Evolutionary conservation across 2,888 invertebrate species (phyloP).

Genomic region (Danaus chrysippus): DNA sequence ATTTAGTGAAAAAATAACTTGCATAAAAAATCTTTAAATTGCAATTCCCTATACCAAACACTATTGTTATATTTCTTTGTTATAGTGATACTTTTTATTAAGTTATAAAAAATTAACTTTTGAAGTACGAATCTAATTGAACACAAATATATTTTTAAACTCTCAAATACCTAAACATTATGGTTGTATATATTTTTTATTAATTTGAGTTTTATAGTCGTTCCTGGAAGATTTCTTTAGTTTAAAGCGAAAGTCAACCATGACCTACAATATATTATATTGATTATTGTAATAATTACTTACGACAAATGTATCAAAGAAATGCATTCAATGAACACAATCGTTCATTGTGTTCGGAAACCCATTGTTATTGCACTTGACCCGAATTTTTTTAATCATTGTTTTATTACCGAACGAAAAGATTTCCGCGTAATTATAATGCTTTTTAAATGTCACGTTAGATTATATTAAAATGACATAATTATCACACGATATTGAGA

Average conservation of each 20-base stretch:
- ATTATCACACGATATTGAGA: background rate
- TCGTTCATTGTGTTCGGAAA: constrained; percentile 29
- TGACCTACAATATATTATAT: constrained; percentile 3
- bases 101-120: no score
- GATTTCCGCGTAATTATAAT: constrained; percentile 18
- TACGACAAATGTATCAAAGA: constrained; percentile 5
- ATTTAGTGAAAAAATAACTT: no score
- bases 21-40: no score
- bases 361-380: constrained; percentile 33
- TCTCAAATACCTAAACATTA: no score
- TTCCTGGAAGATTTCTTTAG: background rate
- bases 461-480: background rate
- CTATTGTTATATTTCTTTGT: no score
- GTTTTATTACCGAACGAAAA: constrained; percentile 18
- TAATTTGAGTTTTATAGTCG: no score
- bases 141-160: no score
- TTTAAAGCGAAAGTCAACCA: background rate
- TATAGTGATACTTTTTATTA: no score
- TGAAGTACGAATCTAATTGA: no score
- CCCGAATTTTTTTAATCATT: constrained; percentile 23
- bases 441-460: background rate
- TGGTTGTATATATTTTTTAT: no score
- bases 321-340: constrained; percentile 24
- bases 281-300: constrained; percentile 10
- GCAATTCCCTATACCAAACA: no score